Percentiles rank a stretch among this genome's conserved stretches.
phyloP scores from a whole-genome alignment of 2,888 invertebrate genomes.

The Odontocerum albicorne region DNA sequence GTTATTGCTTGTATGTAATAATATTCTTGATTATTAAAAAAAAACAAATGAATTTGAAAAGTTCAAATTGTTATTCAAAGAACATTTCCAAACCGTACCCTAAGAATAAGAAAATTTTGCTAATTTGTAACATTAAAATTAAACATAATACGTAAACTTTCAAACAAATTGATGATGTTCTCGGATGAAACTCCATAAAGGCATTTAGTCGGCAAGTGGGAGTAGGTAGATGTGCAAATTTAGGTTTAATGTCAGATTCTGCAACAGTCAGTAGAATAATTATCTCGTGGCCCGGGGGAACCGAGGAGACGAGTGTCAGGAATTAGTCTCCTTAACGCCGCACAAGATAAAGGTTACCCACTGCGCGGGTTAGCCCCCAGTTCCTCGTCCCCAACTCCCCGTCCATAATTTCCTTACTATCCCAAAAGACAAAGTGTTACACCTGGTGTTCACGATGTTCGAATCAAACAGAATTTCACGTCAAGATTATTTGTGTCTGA shows the following conservation, averaged over 20 bases:
- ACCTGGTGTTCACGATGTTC: no score
- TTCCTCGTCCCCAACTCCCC: constrained; percentile 2
- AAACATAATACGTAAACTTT: no score
- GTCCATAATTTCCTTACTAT: neutral
- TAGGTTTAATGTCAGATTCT: neutral
- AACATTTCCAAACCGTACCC: neutral
- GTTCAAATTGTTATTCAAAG: no score
- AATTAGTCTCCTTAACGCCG: constrained; percentile 35
- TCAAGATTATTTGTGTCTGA: no score
- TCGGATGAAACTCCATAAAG: neutral
- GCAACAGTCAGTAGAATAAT: constrained; percentile 15
- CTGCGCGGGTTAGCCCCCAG: neutral
- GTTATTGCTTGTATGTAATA: no score
- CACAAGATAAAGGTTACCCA: constrained; percentile 27
- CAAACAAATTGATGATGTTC: neutral
- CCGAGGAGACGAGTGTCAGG: constrained; percentile 34
- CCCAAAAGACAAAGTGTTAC: neutral
- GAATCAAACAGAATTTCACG: no score
- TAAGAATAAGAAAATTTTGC: neutral
- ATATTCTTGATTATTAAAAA: no score
- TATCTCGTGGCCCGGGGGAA: constrained; percentile 13
- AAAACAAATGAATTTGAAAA: no score
- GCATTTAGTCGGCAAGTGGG: neutral
- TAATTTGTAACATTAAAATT: neutral
- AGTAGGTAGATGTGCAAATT: neutral